Conservation (phyloP, 2,797 vertebrate genomes). For the Artibeus lituratus region DNA sequence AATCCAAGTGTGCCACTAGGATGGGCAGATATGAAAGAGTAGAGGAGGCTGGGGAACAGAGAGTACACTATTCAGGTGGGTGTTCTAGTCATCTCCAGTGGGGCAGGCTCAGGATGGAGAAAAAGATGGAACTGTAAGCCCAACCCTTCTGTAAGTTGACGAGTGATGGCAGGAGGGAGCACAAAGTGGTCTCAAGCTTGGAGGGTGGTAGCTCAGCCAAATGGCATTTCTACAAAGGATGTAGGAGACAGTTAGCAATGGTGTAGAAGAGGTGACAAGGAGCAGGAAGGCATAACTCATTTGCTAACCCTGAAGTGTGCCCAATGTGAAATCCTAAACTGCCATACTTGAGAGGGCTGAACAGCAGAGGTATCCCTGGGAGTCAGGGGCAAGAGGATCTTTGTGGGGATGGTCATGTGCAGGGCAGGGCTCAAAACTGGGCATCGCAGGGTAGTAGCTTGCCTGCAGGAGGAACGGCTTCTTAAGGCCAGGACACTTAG, state of each 20-base stretch:
- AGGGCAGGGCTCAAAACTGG: background rate
- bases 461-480: background rate
- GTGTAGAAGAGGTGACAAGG: background rate
- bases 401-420: no score
- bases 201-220: background rate
- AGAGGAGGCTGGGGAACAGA: background rate
- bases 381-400: background rate
- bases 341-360: background rate
- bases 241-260: background rate
- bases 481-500: background rate
- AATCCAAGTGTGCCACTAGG: background rate
- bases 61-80: background rate
- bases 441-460: background rate
- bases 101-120: background rate
- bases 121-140: background rate
- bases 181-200: no score
- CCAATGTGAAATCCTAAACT: background rate
- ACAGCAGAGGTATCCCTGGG: no score
- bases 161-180: no score
- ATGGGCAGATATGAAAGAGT: background rate
- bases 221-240: background rate
- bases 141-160: background rate
- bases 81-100: background rate
- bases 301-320: background rate
- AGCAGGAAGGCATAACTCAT: background rate